A percentile compares a stretch with the other conserved stretches of the same genome.
These are phyloP conservation scores for Mastomys coucha DNA, from an alignment of 2,113 vertebrate genomes.

Conservation along the genomic window DNA sequence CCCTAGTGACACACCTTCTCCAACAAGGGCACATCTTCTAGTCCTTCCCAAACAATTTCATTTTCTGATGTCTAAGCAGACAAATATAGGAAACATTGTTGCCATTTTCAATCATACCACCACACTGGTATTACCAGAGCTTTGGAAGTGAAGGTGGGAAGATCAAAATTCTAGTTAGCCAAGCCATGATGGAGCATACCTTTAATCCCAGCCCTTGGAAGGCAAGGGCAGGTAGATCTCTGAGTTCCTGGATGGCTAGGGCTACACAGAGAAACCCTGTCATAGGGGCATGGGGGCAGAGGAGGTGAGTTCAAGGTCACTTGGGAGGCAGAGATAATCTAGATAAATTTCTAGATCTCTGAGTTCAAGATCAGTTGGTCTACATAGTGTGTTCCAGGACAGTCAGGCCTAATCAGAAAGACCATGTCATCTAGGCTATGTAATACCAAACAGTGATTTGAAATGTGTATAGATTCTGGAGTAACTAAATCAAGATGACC, in stretches of 20 bases:
- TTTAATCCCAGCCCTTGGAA: neutral
- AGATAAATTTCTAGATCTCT: neutral
- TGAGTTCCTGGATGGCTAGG: neutral
- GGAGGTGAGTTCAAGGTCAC: too few relatives aligned
- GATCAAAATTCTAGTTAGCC: neutral
- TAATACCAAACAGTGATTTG: neutral
- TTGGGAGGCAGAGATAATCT: too few relatives aligned
- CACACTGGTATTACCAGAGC: neutral
- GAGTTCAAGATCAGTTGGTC: neutral
- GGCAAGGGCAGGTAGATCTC: neutral
- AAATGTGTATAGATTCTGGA: neutral
- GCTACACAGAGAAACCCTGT: neutral
- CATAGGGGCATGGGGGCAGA: neutral
- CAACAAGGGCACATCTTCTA: neutral
- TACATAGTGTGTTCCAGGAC: neutral
- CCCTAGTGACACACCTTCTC: neutral
- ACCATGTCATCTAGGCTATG: neutral
- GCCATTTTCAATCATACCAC: neutral
- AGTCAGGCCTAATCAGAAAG: neutral
- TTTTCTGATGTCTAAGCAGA: neutral
- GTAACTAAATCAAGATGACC: neutral
- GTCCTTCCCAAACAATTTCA: neutral
- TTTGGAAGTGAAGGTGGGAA: neutral
- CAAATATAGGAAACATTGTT: neutral
- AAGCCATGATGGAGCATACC: neutral